Base-by-base conservation (phyloP, 2,113 vertebrate genomes). In the Nesogale talazaci region DNA sequence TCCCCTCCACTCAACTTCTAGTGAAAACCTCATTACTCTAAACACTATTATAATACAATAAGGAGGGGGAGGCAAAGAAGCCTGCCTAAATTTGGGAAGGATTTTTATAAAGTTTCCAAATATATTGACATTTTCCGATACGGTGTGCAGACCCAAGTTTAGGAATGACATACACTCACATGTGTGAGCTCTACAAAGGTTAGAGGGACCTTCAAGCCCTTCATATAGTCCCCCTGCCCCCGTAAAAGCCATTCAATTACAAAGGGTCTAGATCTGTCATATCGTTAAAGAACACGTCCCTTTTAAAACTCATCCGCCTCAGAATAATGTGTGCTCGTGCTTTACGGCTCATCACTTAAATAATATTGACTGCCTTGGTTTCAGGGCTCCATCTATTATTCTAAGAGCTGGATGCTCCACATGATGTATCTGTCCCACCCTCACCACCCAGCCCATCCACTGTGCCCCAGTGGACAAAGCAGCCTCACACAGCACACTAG, bases 1-100 rank as follows among this genome's bases (percentile, higher is more conserved):
- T 90, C 80, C n/a, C 4, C 36, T 69, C n/a, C 42, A 34, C 38
- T 82, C 81, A 88, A 88, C 78, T 90, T 72, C 61, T 65, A 90
- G 8, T 3, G 65, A 70, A 84, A 52, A 85, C 46, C 42, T 46
- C 52, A 91, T 36, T 83, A 90, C 22, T 78, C 52, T 17, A 83
- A 88, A 77, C 3, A 74, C 36, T 46, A 31, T 42, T 36, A 81
- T 52, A 80, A 82, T 52, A 63, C 2, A 46, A 46, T 77, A 65
- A 57, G 69, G 16, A 3, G 2, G 22, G 22, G 42, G 36, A 52
- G 46, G 46, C 46, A 52, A 10, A 91, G 46, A 52, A 67, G 14
- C 20, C 4, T 40, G 89, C 20, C 34, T 46, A n/a, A 92, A 85
- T 42, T 67, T 59, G 67, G 65, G 22, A 82, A n/a, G n/a, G n/a